Percentiles rank a stretch among this genome's conserved stretches.
These are phyloP conservation scores for rat (Rattus norvegicus) DNA, from an alignment of 2,113 vertebrate genomes.

Conservation along the genomic window GRCr8 NC_086031.1:33433001-33433500, in stretches of 20 bases:
- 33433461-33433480: not conserved
- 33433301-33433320: not conserved
- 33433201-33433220: not conserved
- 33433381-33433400: not conserved
- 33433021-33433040: not conserved
- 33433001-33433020: constrained; percentile 29
- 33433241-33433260: not conserved
- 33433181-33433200: constrained; percentile 10
- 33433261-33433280: not conserved
- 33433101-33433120: not conserved
- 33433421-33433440: not conserved
- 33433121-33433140: constrained; percentile 6
- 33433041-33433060: constrained; percentile 3
- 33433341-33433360: not conserved
- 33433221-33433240: not conserved
- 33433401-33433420: not conserved
- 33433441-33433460: not conserved
- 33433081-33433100: constrained; percentile 41
- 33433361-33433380: not conserved
- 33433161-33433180: constrained; percentile 51
- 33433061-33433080: constrained; percentile 21
- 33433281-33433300: not conserved
- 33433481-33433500: not conserved
- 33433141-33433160: not conserved
- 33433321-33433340: not conserved